Base-by-base conservation (phyloP, 1,140 invertebrate species). In the Sesamia nonagrioides region DNA sequence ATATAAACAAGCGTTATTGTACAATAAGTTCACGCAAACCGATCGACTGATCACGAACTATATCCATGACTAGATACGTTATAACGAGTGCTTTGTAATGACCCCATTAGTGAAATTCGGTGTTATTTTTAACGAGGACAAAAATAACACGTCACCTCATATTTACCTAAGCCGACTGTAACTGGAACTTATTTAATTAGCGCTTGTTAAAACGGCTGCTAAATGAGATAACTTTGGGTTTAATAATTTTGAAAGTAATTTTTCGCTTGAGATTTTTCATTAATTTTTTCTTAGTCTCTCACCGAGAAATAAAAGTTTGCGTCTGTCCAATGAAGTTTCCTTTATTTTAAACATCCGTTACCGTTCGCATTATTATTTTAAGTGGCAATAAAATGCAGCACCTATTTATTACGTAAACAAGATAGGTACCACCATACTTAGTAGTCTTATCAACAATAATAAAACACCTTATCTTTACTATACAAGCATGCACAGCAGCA, bases 141-240 rank as follows among this genome's bases (percentile, higher is more conserved):
- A 18, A 76, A 76, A 63, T 76, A 63, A 18, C 45, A 1, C 35
- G 50, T 71, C 68, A 71, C 68, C 33, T 52, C 50, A 54, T 71
- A 71, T 71, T 71, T 71, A 71, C 33, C 15, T 71, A 18, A 54
- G 66, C 42, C 37, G 45, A 50, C 40, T 50, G 66, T 48, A 15
- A 50, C 66, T 45, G 45, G 7, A 69, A 21, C 15, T 35, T 71
- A 71, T 52, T 54, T 21, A 71, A 17, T 71, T 54, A 71, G 52
- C 37, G 71, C 54, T 56, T 54, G 48, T 72, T 48, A 69, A 48
- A 50, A 48, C 63, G 21, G 21, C 21, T 33, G 21, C 13, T 50
- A 69, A 69, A 69, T 27, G 15, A 48, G 40, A 48, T 50, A 50
- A 66, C 37, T 66, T 42, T 2, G 37, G 42, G 17, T 37, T 66